Evolutionary conservation across 2,888 invertebrate genomes (phyloP).

Genomic region (Pseudococcus longispinus): DNA sequence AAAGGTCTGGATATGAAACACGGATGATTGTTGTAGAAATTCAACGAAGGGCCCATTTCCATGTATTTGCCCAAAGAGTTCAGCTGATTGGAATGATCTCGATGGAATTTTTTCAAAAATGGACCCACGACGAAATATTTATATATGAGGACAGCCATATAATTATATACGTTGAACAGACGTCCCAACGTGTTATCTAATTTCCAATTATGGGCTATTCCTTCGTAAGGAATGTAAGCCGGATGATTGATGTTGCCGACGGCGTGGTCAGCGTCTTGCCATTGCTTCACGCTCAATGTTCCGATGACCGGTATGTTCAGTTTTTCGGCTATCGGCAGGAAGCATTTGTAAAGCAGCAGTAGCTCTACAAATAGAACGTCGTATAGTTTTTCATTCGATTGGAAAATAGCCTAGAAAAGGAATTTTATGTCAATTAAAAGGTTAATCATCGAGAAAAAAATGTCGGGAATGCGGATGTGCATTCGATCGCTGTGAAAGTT

Average conservation of each 20-base stretch:
- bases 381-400: slow-evolving; percentile 33
- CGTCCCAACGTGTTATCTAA: not conserved
- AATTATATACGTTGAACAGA: not conserved
- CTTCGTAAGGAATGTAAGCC: not conserved
- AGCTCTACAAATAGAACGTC: slow-evolving; percentile 43
- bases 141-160: not conserved
- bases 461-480: not conserved
- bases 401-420: not conserved
- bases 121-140: not conserved
- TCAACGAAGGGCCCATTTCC: not conserved
- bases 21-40: slow-evolving; percentile 45
- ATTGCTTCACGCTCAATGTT: not conserved
- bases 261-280: not conserved
- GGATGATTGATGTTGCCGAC: slow-evolving; percentile 21
- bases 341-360: not conserved
- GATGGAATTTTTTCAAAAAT: not conserved
- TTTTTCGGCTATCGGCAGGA: slow-evolving; percentile 43
- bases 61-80: not conserved
- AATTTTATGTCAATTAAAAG: not conserved
- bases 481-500: not conserved
- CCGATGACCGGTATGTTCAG: slow-evolving; percentile 47
- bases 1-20: slow-evolving; percentile 15
- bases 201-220: not conserved
- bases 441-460: not conserved
- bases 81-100: not conserved